Conservation (phyloP, 2,888 invertebrate species). For the Chaetogeoica ovagalla region DNA sequence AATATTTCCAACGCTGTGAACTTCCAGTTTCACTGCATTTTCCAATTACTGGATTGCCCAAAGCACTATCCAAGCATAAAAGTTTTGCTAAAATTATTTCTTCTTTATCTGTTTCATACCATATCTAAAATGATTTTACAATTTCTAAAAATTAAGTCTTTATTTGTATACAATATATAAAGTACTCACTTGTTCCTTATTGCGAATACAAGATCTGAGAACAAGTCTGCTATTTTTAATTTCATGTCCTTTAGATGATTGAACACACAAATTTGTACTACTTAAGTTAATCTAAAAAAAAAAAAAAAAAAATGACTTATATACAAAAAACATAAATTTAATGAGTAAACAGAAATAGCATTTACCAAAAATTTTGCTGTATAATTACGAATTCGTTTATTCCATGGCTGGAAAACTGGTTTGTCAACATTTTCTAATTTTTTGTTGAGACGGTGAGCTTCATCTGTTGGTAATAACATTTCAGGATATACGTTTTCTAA, state of each 20-base stretch:
- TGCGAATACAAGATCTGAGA: conserved; percentile 71
- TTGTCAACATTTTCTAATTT: conserved; percentile 67
- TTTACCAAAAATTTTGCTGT: conserved; percentile 58
- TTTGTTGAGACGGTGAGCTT: conserved; percentile 64
- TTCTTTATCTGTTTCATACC: conserved; percentile 81
- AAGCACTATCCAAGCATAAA: conserved; percentile 78
- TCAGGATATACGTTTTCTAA: conserved; percentile 83
- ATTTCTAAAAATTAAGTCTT: conserved; percentile 40
- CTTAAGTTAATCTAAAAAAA: conserved; percentile 69
- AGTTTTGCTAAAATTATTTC: conserved; percentile 83
- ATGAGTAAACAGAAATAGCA: conserved; percentile 1
- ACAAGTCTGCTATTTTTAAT: conserved; percentile 76
- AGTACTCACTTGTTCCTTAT: conserved; percentile 70
- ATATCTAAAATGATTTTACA: conserved; percentile 64
- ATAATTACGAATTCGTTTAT: conserved; percentile 65
- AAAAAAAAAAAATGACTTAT: conserved; percentile 32
- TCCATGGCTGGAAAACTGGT: conserved; percentile 79
- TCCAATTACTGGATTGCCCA: conserved; percentile 71
- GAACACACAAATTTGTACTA: conserved; percentile 75
- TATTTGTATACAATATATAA: background rate
- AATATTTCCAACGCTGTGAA: conserved; percentile 89
- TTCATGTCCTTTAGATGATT: conserved; percentile 75
- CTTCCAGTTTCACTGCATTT: conserved; percentile 93
- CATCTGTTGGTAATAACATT: conserved; percentile 68
- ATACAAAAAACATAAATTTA: background rate